phyloP scores from a whole-genome alignment of 64 coral and sea anemone genomes.

The Porites australiensis region DNA sequence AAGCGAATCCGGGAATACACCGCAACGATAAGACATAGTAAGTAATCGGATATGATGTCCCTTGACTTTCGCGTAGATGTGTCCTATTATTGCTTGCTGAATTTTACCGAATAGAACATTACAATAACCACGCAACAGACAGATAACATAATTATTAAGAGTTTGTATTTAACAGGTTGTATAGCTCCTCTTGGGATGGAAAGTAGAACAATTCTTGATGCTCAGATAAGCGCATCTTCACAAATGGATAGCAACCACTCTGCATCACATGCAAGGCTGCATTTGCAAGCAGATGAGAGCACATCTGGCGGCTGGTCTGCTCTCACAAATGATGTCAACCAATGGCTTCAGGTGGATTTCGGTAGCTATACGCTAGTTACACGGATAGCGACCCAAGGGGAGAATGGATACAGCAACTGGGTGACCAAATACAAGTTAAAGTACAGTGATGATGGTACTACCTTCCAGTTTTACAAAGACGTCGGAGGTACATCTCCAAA shows the following conservation, averaged over 20 bases:
- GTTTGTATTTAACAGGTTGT: background rate
- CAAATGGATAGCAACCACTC: background rate
- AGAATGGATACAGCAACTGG: background rate
- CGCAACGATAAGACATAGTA: no score
- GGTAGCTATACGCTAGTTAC: background rate
- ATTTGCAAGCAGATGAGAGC: background rate
- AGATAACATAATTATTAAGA: background rate
- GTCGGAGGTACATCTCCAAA: background rate
- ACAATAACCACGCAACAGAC: background rate
- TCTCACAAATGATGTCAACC: background rate
- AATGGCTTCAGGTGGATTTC: slow-evolving; percentile 41
- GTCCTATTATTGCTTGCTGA: background rate
- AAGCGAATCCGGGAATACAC: no score
- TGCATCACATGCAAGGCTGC: slow-evolving; percentile 28
- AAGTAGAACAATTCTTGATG: background rate
- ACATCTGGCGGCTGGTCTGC: slow-evolving; percentile 18
- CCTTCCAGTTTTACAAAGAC: background rate
- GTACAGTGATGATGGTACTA: slow-evolving; percentile 15
- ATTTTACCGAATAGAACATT: background rate
- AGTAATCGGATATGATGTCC: no score
- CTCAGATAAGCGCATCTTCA: slow-evolving; percentile 33
- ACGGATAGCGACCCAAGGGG: slow-evolving; percentile 33
- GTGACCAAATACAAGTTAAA: slow-evolving; percentile 25
- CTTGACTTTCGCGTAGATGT: no score
- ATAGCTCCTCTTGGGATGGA: slow-evolving; percentile 26